Percentiles rank a stretch among this genome's conserved stretches.
Conservation (phyloP, 2,797 vertebrate species). For the Diglossa cyanea region DNA sequence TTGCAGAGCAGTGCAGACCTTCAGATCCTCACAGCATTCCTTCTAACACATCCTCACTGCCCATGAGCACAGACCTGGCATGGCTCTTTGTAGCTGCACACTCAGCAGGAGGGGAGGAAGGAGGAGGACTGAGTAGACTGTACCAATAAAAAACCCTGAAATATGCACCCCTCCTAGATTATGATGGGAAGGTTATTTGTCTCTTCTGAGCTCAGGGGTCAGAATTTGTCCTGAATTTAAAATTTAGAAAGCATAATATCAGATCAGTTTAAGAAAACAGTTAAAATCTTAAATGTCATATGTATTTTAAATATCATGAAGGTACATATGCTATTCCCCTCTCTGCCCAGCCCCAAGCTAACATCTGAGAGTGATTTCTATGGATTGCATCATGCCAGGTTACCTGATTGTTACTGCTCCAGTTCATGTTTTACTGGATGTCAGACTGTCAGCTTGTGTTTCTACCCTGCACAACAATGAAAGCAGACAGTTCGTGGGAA, state of each 20-base stretch:
- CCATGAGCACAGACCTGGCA: neutral
- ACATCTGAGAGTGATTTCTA: neutral
- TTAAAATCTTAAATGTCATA: neutral
- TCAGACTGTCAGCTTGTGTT: neutral
- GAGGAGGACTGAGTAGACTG: neutral
- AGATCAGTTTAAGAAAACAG: neutral
- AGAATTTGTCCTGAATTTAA: neutral
- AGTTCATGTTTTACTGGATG: neutral
- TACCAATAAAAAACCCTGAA: neutral
- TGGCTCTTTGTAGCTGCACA: fast-evolving
- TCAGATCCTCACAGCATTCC: neutral
- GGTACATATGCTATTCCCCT: neutral
- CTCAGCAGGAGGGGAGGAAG: neutral
- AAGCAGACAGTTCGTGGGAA: neutral
- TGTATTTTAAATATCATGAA: neutral
- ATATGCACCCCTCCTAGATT: neutral
- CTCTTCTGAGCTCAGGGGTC: neutral
- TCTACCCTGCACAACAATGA: neutral
- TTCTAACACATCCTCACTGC: neutral
- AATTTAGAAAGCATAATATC: neutral
- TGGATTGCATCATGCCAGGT: neutral
- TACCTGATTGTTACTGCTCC: neutral
- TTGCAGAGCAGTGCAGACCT: neutral
- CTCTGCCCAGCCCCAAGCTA: neutral
- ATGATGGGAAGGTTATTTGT: neutral